These are phyloP conservation scores for Thinocorus orbignyianus DNA, from an alignment of 2,113 vertebrate genomes.

Conservation along the genomic window DNA sequence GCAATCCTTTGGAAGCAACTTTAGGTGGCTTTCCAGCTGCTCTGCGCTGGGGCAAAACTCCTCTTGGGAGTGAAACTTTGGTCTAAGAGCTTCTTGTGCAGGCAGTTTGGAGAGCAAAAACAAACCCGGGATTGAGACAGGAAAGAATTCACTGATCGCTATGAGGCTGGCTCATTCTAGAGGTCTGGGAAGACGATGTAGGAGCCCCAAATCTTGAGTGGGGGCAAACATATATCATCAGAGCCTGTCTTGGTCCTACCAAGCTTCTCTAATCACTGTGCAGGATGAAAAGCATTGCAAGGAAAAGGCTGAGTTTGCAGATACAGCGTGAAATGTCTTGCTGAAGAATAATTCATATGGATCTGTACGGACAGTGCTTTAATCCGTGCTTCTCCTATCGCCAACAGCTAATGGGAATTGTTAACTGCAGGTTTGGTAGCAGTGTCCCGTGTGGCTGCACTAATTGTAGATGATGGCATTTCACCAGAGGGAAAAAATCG, in stretches of 20 bases:
- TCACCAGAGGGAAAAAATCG: background rate
- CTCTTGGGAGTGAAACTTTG: background rate
- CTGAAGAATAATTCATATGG: background rate
- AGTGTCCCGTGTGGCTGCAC: background rate
- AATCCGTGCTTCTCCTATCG: background rate
- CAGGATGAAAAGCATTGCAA: background rate
- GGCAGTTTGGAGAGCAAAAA: background rate
- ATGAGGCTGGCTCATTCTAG: background rate
- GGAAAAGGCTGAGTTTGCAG: background rate
- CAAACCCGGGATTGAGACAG: background rate
- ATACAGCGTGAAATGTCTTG: background rate
- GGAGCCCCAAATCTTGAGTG: background rate
- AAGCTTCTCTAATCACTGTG: background rate
- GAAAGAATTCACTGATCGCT: background rate
- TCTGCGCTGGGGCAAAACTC: background rate
- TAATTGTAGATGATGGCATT: background rate
- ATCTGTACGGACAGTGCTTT: background rate
- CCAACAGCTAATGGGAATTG: background rate
- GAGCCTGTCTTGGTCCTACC: background rate
- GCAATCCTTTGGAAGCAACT: background rate
- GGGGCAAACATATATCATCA: background rate
- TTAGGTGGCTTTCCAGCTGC: background rate
- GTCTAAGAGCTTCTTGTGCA: background rate
- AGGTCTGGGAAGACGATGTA: background rate
- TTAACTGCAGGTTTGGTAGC: background rate